Evolutionary conservation across 2,113 vertebrate genomes (phyloP).

Genomic region (Salvelinus fontinalis): DNA sequence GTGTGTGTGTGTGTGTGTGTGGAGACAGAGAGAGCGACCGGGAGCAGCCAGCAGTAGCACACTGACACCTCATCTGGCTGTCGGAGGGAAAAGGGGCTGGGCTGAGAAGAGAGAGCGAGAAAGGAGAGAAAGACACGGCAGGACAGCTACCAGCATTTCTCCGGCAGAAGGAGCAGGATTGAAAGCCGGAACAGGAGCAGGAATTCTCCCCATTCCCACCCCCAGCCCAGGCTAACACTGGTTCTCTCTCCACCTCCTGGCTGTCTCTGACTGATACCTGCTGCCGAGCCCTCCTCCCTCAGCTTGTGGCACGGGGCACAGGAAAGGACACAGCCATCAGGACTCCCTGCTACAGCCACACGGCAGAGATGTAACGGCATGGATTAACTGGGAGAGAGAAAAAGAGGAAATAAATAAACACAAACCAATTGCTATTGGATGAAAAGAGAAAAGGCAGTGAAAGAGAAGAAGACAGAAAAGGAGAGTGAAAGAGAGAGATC

Average conservation of each 20-base stretch:
- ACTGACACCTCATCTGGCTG: constrained; percentile 79
- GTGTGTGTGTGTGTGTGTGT: constrained; percentile 9
- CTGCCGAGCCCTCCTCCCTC: constrained; percentile 32
- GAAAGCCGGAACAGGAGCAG: constrained; percentile 65
- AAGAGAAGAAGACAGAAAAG: constrained; percentile 20
- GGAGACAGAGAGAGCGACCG: constrained; percentile 57
- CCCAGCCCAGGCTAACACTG: constrained; percentile 24
- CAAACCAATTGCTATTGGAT: constrained; percentile 29
- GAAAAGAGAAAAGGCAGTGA: constrained; percentile 23
- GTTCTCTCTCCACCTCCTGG: constrained; percentile 41
- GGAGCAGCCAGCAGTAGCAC: constrained; percentile 71
- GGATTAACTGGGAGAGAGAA: constrained; percentile 50
- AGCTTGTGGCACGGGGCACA: constrained; percentile 25
- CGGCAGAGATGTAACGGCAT: constrained; percentile 22
- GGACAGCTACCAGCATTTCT: constrained; percentile 77
- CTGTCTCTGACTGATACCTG: constrained; percentile 21
- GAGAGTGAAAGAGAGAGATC: neutral
- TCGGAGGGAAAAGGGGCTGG: constrained; percentile 76
- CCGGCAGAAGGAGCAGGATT: constrained; percentile 66
- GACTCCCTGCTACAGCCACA: constrained; percentile 42
- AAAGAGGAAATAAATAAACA: constrained; percentile 16
- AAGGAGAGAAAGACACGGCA: constrained; percentile 46
- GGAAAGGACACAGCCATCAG: constrained; percentile 40
- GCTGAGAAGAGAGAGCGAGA: constrained; percentile 57
- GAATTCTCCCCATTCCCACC: constrained; percentile 62